A percentile compares a stretch with the other conserved stretches of the same genome.
These are phyloP conservation scores for Misgurnus anguillicaudatus DNA, from an alignment of 2,113 vertebrate genomes.

Conservation along the genomic window DNA sequence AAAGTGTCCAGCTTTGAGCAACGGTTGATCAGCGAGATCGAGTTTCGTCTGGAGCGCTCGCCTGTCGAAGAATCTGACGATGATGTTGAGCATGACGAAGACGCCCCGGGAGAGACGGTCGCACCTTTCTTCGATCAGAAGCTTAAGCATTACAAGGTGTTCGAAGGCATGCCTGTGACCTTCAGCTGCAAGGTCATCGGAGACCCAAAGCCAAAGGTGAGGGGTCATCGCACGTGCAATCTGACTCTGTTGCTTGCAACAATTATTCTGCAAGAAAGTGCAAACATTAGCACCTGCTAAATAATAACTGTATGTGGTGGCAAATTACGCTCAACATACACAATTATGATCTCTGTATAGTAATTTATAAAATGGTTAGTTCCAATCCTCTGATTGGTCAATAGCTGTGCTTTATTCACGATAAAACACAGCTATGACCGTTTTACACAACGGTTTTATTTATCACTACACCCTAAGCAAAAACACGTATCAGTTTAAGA, in stretches of 20 bases:
- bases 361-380: too few species aligned
- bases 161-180: slow-evolving; percentile 94
- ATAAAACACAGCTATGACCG: too few species aligned
- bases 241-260: not conserved
- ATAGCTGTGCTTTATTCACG: too few species aligned
- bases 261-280: not conserved
- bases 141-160: slow-evolving; percentile 94
- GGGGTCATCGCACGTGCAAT: slow-evolving; percentile 9
- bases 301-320: too few species aligned
- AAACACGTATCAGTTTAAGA: too few species aligned
- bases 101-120: slow-evolving; percentile 63
- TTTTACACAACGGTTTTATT: too few species aligned
- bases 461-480: too few species aligned
- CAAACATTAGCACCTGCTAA: too few species aligned
- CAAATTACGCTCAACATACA: too few species aligned
- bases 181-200: slow-evolving; percentile 90
- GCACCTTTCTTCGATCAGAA: slow-evolving; percentile 86
- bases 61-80: slow-evolving; percentile 93
- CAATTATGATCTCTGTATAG: too few species aligned
- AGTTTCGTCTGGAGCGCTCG: slow-evolving; percentile 93
- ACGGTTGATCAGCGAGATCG: slow-evolving; percentile 96
- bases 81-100: slow-evolving; percentile 81
- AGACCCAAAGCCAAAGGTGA: slow-evolving; percentile 94
- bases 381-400: too few species aligned
- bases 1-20: slow-evolving; percentile 99